Evolutionary conservation across 2,797 vertebrate species (phyloP).

Genomic region (Peromyscus melanophrys): DNA sequence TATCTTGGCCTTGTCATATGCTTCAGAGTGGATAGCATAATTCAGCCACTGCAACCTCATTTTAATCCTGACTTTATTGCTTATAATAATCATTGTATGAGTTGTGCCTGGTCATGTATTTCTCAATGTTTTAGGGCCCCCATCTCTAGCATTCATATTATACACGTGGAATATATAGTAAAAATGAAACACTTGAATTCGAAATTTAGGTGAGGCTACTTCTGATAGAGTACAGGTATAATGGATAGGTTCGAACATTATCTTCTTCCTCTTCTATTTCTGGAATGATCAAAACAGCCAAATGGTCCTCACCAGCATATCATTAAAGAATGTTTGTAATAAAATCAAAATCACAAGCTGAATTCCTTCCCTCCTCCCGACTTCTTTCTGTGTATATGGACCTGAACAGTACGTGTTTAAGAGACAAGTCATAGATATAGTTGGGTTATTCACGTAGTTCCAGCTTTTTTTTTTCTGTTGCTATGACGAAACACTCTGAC

Average conservation of each 20-base stretch:
- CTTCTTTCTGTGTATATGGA: background rate
- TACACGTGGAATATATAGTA: background rate
- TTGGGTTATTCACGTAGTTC: background rate
- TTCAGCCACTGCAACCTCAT: background rate
- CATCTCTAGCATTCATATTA: background rate
- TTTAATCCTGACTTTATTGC: constrained; percentile 5
- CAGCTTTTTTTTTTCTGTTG: background rate
- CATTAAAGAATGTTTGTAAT: background rate
- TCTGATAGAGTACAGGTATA: background rate
- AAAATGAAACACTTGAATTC: background rate
- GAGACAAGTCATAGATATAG: background rate
- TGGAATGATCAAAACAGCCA: background rate
- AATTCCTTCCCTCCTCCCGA: background rate
- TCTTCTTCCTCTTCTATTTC: background rate
- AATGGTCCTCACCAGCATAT: background rate
- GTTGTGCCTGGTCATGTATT: background rate
- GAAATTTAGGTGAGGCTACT: background rate
- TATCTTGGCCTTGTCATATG: background rate
- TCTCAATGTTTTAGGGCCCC: background rate
- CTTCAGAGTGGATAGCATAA: background rate
- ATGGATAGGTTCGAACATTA: background rate
- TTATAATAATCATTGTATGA: background rate
- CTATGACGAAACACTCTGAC: background rate
- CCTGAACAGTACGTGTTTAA: background rate
- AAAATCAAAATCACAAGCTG: background rate